A percentile compares a stretch with the other conserved stretches of the same genome.
These are phyloP conservation scores for Gulo gulo DNA, from an alignment of 2,113 vertebrate species.

Conservation along the genomic window DNA sequence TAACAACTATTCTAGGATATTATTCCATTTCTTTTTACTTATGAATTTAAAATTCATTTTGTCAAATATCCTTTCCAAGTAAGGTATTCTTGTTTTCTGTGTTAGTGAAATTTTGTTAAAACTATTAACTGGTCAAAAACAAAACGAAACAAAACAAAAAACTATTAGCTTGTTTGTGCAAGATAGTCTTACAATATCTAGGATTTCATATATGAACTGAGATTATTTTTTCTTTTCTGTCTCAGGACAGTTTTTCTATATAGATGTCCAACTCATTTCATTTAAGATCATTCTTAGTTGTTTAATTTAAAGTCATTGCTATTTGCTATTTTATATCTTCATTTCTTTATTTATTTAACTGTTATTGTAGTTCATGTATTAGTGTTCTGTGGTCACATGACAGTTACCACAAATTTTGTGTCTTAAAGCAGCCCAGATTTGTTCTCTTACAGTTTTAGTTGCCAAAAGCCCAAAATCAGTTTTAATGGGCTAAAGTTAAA, in stretches of 20 bases:
- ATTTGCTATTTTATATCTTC: background rate
- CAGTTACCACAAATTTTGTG: background rate
- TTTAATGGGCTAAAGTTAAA: background rate
- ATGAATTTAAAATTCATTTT: background rate
- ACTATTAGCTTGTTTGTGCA: background rate
- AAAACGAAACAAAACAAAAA: background rate
- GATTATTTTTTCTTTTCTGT: background rate
- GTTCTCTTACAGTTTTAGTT: background rate
- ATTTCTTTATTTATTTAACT: background rate
- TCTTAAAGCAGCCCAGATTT: background rate
- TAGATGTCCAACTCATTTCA: background rate
- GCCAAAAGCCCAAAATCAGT: background rate
- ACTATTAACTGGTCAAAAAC: background rate
- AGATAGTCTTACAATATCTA: background rate
- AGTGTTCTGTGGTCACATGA: background rate
- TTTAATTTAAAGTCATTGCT: background rate
- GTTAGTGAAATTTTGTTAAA: background rate
- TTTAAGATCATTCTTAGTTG: background rate
- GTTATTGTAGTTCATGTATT: background rate
- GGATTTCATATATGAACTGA: background rate
- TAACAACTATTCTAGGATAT: background rate
- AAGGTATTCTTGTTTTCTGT: background rate
- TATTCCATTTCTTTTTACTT: background rate
- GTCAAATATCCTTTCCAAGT: background rate
- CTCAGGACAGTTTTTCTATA: background rate